Conservation (phyloP, 2,888 invertebrate genomes). For the Ditula angustiorana region DNA sequence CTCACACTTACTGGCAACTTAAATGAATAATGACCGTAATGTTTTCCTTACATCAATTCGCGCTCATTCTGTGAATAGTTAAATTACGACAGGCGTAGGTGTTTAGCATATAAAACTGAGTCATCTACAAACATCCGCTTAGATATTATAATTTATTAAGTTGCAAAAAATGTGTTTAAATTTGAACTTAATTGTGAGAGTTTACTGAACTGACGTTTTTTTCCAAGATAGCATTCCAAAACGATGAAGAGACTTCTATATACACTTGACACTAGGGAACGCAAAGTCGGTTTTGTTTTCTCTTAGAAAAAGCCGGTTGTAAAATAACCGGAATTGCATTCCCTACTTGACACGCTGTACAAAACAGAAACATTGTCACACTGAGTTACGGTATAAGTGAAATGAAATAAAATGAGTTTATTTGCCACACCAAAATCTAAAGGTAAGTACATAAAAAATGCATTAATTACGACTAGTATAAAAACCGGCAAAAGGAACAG, state of each 20-base stretch:
- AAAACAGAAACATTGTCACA: too few species aligned
- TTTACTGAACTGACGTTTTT: neutral
- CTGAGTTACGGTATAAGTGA: too few species aligned
- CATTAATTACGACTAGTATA: too few species aligned
- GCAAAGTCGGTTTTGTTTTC: too few species aligned
- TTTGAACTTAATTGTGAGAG: neutral
- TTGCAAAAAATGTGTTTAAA: neutral
- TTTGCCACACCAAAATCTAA: too few species aligned
- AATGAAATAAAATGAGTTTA: too few species aligned
- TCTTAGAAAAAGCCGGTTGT: too few species aligned
- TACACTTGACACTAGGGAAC: too few species aligned
- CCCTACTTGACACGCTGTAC: too few species aligned
- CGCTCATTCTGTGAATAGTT: neutral
- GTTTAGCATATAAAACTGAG: neutral
- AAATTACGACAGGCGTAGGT: neutral
- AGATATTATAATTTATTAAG: neutral
- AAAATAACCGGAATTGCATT: too few species aligned
- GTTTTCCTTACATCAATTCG: neutral
- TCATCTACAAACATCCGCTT: conserved; percentile 1
- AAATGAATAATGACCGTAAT: neutral
- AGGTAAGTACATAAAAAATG: too few species aligned
- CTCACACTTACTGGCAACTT: neutral
- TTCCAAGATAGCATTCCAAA: neutral
- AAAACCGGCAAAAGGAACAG: too few species aligned
- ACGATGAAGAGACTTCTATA: neutral